phyloP scores from a whole-genome alignment of 1,140 invertebrate species.

The Yoshiicerus persimilis region DNA sequence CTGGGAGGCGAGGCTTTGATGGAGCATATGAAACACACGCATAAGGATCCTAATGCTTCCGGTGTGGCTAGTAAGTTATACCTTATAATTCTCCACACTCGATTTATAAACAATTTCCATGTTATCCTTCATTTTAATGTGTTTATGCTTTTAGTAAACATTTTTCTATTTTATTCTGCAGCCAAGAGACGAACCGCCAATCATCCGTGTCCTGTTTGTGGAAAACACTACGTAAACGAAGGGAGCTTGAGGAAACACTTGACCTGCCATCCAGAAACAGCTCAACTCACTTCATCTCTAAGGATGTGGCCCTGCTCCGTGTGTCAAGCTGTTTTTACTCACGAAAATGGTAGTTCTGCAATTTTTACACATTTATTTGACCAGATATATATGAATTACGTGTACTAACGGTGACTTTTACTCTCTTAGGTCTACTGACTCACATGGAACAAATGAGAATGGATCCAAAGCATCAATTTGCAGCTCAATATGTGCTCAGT shows the following conservation, averaged over 20 bases:
- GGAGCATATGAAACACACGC: conserved; percentile 93
- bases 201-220: conserved; percentile 90
- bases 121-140: not conserved
- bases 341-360: conserved; percentile 77
- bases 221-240: conserved; percentile 93
- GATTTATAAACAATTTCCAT: not conserved
- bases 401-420: not conserved
- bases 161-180: conserved; percentile 56
- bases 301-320: conserved; percentile 89
- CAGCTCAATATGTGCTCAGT: conserved; percentile 87
- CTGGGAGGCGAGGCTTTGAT: conserved; percentile 86
- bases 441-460: conserved; percentile 97
- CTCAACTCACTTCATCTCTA: conserved; percentile 78
- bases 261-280: conserved; percentile 81
- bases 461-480: conserved; percentile 94
- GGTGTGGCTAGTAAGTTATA: conserved; percentile 81
- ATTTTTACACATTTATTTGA: not conserved
- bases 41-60: conserved; percentile 86
- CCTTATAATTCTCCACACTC: not conserved
- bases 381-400: not conserved
- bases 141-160: not conserved
- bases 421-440: conserved; percentile 73
- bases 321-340: conserved; percentile 89
- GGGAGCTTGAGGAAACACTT: conserved; percentile 88
- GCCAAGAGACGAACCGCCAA: conserved; percentile 88